phyloP scores from a whole-genome alignment of 2,797 vertebrate species.

The Lacerta agilis region DNA sequence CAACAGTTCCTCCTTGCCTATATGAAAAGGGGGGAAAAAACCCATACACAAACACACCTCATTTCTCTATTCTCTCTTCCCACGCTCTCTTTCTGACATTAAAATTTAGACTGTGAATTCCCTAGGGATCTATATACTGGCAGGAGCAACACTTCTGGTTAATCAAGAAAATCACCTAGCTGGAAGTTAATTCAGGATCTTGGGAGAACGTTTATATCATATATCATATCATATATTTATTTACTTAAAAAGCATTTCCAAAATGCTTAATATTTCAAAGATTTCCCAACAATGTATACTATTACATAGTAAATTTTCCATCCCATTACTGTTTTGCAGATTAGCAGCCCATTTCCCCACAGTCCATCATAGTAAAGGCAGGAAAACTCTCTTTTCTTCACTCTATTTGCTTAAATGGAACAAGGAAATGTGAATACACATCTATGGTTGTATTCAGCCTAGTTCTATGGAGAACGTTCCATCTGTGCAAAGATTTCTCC shows the following conservation, averaged over 20 bases:
- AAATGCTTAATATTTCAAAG: too few species aligned
- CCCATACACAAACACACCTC: not conserved
- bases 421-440: not conserved
- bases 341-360: not conserved
- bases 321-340: not conserved
- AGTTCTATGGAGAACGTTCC: too few species aligned
- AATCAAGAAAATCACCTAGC: not conserved
- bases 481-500: too few species aligned
- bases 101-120: not conserved
- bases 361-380: not conserved
- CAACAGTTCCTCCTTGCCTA: not conserved
- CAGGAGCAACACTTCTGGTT: not conserved
- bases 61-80: not conserved
- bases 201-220: not conserved
- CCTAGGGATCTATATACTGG: not conserved
- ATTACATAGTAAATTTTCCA: too few species aligned
- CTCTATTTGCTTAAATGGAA: not conserved
- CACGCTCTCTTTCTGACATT: not conserved
- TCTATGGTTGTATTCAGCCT: too few species aligned
- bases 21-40: not conserved
- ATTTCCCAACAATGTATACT: too few species aligned
- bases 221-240: too few species aligned
- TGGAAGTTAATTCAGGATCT: not conserved
- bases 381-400: not conserved
- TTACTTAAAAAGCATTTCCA: too few species aligned